Evolutionary conservation across 2,888 invertebrate genomes (phyloP).

Genomic region (Corbicula japonica): DNA sequence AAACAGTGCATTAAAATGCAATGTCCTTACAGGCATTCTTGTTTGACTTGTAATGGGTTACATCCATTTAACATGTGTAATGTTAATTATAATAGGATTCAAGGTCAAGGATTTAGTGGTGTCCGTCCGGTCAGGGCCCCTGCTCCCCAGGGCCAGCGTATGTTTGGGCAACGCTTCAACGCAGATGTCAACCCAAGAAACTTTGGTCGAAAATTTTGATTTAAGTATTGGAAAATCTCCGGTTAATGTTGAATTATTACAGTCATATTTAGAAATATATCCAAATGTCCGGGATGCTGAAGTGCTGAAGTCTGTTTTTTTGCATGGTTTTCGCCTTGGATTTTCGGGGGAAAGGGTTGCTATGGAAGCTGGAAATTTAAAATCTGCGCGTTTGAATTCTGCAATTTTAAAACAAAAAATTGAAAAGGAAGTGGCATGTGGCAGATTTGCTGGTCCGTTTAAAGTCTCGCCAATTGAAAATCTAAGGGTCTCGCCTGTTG

Average conservation of each 20-base stretch:
- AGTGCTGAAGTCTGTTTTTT: constrained; percentile 9
- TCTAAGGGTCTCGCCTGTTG: constrained; percentile 26
- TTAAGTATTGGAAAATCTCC: not conserved
- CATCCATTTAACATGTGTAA: not conserved
- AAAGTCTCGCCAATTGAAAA: constrained; percentile 17
- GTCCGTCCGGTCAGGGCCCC: not conserved
- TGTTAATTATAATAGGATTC: not conserved
- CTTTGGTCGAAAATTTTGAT: not conserved
- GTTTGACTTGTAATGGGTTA: constrained; percentile 4
- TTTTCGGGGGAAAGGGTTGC: not conserved
- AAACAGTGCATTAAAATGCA: not conserved
- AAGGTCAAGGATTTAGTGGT: not conserved
- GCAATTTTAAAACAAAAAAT: constrained; percentile 3
- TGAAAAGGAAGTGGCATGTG: constrained; percentile 18
- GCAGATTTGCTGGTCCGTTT: constrained; percentile 39
- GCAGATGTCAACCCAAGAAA: not conserved
- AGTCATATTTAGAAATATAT: not conserved
- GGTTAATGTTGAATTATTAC: not conserved
- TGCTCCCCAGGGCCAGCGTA: not conserved
- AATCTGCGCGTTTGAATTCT: constrained; percentile 20
- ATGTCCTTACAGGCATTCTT: not conserved
- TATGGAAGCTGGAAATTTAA: constrained; percentile 17
- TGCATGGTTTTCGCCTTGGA: constrained; percentile 19
- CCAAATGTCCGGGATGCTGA: constrained; percentile 1
- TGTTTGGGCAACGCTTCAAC: not conserved